phyloP scores from a whole-genome alignment of 2,888 invertebrate species.

The Petrophora chlorosata region DNA sequence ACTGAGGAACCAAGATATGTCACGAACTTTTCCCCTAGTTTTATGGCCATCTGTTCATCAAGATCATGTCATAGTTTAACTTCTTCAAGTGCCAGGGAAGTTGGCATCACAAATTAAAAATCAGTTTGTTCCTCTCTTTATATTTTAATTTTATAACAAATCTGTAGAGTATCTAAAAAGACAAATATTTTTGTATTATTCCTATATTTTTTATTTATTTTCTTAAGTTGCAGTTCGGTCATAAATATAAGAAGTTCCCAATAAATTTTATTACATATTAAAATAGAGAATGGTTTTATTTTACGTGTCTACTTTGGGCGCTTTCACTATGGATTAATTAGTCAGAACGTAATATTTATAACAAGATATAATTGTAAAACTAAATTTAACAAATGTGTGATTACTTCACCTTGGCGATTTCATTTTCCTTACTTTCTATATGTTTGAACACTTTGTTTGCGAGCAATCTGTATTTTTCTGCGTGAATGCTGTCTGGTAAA shows the following conservation, averaged over 20 bases:
- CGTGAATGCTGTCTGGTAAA: slow-evolving; percentile 82
- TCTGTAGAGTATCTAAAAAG: slow-evolving; percentile 56
- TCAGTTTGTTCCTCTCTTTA: slow-evolving; percentile 37
- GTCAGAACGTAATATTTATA: slow-evolving; percentile 12
- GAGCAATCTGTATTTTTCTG: slow-evolving; percentile 72
- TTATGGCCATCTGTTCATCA: slow-evolving; percentile 28
- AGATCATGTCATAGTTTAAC: slow-evolving; percentile 40
- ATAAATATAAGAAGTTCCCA: slow-evolving; percentile 58
- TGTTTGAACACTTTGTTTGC: slow-evolving; percentile 77
- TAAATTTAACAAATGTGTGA: slow-evolving; percentile 43
- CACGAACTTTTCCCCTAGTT: slow-evolving; percentile 2
- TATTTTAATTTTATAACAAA: slow-evolving; percentile 21
- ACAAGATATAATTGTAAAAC: slow-evolving; percentile 37
- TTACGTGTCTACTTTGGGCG: too few species aligned
- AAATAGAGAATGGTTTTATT: slow-evolving; percentile 48
- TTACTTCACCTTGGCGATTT: slow-evolving; percentile 55
- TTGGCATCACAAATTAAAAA: slow-evolving; percentile 31
- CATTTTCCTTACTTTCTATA: slow-evolving; percentile 64
- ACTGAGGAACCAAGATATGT: slow-evolving; percentile 42
- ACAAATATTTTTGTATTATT: slow-evolving; percentile 76
- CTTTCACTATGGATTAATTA: background rate
- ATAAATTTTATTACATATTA: slow-evolving; percentile 70
- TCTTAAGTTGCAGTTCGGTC: slow-evolving; percentile 54
- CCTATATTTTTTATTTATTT: slow-evolving; percentile 62
- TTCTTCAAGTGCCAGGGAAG: slow-evolving; percentile 26